A percentile compares a stretch with the other conserved stretches of the same genome.
Conservation (phyloP, 2,888 invertebrate genomes). For the Hirtodrosophila alboralis region DNA sequence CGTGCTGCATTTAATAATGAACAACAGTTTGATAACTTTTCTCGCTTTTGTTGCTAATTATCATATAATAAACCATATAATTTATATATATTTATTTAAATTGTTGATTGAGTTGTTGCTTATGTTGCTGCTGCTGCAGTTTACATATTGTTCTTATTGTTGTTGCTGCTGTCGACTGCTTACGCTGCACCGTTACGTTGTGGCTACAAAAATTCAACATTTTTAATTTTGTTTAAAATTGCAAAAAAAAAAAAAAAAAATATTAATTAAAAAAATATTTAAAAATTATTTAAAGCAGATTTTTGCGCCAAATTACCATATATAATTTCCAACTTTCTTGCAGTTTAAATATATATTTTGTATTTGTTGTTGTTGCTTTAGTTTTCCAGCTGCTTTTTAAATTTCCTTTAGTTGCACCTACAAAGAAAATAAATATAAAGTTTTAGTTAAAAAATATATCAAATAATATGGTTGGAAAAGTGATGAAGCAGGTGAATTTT, state of each 20-base stretch:
- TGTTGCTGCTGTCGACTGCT: conserved; percentile 76
- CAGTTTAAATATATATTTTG: too few species aligned
- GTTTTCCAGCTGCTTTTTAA: conserved; percentile 17
- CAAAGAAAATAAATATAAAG: conserved; percentile 29
- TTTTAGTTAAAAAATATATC: conserved; percentile 7
- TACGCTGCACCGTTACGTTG: conserved; percentile 68
- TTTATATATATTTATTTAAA: conserved; percentile 51
- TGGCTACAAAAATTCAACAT: conserved; percentile 72
- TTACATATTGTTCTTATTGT: conserved; percentile 67
- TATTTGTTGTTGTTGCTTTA: too few species aligned
- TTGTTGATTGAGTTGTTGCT: conserved; percentile 19
- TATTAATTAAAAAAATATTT: too few species aligned
- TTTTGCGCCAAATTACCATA: conserved; percentile 51
- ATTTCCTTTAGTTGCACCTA: conserved; percentile 27
- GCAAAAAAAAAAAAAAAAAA: too few species aligned
- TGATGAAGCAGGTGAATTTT: too few species aligned
- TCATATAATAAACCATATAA: too few species aligned
- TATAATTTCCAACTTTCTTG: conserved; percentile 15
- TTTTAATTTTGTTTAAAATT: conserved; percentile 49
- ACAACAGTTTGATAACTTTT: too few species aligned
- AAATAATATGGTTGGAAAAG: too few species aligned
- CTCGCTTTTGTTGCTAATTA: conserved; percentile 46
- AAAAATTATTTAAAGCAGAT: too few species aligned
- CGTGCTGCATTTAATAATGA: conserved; percentile 83
- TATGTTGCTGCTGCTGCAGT: conserved; percentile 43